Evolutionary conservation across 2,888 invertebrate genomes (phyloP).

Genomic region (Calephelis perditalis): DNA sequence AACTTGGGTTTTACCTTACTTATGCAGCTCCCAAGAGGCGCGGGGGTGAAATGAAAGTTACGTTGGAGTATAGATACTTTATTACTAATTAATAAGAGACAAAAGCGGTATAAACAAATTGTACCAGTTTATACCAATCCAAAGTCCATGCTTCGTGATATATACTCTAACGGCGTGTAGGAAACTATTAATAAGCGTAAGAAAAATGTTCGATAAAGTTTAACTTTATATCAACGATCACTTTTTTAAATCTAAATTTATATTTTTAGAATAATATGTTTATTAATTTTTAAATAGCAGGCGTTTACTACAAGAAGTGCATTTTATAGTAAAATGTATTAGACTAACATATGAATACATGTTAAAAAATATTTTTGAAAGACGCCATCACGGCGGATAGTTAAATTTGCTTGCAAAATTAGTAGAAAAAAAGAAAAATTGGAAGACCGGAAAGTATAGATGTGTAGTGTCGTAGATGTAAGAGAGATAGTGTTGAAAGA

Average conservation of each 20-base stretch:
- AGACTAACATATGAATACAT: constrained; percentile 42
- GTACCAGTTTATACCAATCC: constrained; percentile 32
- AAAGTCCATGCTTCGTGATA: constrained; percentile 56
- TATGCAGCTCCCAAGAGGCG: constrained; percentile 67
- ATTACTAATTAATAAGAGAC: constrained; percentile 70
- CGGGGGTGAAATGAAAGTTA: constrained; percentile 74
- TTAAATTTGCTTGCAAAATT: constrained; percentile 73
- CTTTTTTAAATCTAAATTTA: constrained; percentile 53
- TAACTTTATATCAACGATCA: constrained; percentile 38
- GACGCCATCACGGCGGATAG: constrained; percentile 52
- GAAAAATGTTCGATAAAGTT: constrained; percentile 24
- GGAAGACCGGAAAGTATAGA: constrained; percentile 30
- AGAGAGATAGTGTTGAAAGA: constrained; percentile 10
- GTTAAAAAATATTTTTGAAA: constrained; percentile 44
- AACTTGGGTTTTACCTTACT: constrained; percentile 62
- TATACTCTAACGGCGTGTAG: constrained; percentile 53
- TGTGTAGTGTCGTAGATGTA: constrained; percentile 22
- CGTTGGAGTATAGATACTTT: constrained; percentile 76
- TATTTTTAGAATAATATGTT: constrained; percentile 38
- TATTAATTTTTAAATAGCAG: constrained; percentile 58
- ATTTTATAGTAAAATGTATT: constrained; percentile 45
- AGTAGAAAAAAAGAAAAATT: constrained; percentile 36
- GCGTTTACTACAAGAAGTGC: constrained; percentile 70
- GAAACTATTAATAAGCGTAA: constrained; percentile 60
- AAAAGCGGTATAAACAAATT: constrained; percentile 58